Evolutionary conservation across 2,113 vertebrate species (phyloP), one percentile per base, ranked within the genome.

Genomic region (Nanorana parkeri): DNA sequence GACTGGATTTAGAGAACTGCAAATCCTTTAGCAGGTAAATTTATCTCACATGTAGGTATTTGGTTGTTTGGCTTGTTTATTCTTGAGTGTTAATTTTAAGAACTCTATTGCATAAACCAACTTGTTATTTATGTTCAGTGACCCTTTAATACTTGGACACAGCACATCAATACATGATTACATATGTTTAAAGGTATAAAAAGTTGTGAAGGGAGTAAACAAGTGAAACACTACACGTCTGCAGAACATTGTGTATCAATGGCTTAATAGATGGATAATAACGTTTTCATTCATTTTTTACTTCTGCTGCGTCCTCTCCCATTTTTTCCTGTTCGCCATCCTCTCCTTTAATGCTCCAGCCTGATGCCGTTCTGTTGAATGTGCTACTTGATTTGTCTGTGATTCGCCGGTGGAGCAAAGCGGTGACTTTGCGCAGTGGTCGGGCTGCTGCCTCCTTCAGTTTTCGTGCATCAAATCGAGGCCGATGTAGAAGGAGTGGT

Each of bases 401-500:
- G 1, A 21, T 85, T 80, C 90, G 93, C 17, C 91, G 86, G 47
- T 92, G 92, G 19, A 96, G 94, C 71, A 92, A 75, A 0, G 92
- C 88, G 51, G 87, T 91, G 51, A 94, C 87, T 72, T 89, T 91
- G 1, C 94, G 90, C 51, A 95, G 90, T 8, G 95, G 93, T 72
- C 93, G 91, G 5, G 93, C 85, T 1, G 95, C 95, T 5, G 94
- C 93, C 68, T 98, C 96, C 86, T 86, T 96, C 5, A 99, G 92
- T 75, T 90, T 97, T 55, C 97, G 94, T 24, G 98, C 98, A 0
- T 99, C 94, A 47, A 99, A 99, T 3, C 86, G 94, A 1, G 98
- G 98, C 51, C 95, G 93, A 28, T 94, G 95, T 0, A 99, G 90
- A 17, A 99, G 91, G 81, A 98, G 89, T 5, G 97, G 95, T 20